phyloP scores from a whole-genome alignment of 2,888 invertebrate genomes.

The Pardosa pseudoannulata region DNA sequence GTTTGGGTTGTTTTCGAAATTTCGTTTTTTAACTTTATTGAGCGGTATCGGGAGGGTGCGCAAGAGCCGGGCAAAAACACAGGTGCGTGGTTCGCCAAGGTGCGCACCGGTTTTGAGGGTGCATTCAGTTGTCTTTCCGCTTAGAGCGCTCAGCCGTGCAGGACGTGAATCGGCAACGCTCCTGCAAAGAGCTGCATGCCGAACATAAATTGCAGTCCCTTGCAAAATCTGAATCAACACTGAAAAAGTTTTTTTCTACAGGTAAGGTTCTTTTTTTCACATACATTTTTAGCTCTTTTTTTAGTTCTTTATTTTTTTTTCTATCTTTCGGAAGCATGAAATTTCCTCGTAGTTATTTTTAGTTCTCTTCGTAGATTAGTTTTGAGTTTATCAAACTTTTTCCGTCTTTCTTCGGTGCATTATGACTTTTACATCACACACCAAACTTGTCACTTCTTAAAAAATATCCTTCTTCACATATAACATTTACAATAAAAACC shows the following conservation, averaged over 20 bases:
- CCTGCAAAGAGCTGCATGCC: constrained; percentile 11
- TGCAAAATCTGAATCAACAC: not conserved
- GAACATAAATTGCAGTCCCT: not conserved
- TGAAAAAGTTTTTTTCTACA: not conserved
- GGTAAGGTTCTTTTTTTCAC: not conserved
- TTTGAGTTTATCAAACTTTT: too few relatives aligned
- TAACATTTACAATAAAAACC: too few relatives aligned
- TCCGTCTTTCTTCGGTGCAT: too few relatives aligned
- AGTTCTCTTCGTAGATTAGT: too few relatives aligned
- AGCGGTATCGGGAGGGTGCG: not conserved
- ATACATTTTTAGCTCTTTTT: not conserved
- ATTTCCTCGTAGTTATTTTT: too few relatives aligned
- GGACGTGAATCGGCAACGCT: constrained; percentile 18
- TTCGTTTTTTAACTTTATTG: not conserved
- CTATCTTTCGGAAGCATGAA: not conserved
- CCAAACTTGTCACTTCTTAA: too few relatives aligned
- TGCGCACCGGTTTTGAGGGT: constrained; percentile 6
- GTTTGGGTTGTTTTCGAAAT: too few relatives aligned
- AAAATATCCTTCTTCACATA: too few relatives aligned
- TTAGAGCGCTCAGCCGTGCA: constrained; percentile 15
- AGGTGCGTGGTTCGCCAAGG: constrained; percentile 1
- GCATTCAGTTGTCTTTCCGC: constrained; percentile 17
- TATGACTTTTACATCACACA: too few relatives aligned
- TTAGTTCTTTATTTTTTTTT: not conserved
- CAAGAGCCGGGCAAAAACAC: constrained; percentile 3